Conservation (phyloP, 2,113 vertebrate species). For the Oreochromis niloticus region DNA sequence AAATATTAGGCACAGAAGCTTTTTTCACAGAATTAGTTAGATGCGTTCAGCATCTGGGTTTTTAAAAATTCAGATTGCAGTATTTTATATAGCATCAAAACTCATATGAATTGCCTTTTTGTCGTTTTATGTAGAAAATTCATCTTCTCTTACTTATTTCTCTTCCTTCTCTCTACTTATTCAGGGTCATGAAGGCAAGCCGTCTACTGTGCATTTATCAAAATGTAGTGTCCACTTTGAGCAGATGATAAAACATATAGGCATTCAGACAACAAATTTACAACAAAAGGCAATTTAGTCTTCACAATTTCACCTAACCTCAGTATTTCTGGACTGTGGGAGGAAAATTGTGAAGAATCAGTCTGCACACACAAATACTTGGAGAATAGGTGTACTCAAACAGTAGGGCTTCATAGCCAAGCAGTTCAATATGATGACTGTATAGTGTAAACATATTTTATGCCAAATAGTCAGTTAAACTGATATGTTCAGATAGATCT, state of each 20-base stretch:
- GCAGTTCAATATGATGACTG: background rate
- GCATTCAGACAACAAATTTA: background rate
- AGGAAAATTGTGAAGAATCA: background rate
- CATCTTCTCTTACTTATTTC: background rate
- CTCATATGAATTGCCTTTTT: background rate
- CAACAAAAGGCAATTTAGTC: background rate
- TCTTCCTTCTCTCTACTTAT: background rate
- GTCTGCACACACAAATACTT: background rate
- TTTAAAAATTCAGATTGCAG: background rate
- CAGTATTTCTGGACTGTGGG: background rate
- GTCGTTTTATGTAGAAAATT: background rate
- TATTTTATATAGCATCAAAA: background rate
- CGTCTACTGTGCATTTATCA: background rate
- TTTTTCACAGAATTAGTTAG: background rate
- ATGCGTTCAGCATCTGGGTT: background rate
- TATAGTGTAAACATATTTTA: rapidly evolving
- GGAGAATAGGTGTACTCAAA: background rate
- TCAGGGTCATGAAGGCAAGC: background rate
- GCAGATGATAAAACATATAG: background rate
- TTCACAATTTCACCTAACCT: background rate
- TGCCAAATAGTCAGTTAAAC: background rate
- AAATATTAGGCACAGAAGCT: background rate
- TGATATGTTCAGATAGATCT: background rate
- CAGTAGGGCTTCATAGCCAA: background rate
- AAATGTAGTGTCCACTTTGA: background rate